Evolutionary conservation across 2,888 invertebrate species (phyloP).

Genomic region (Oeneis ivallda): DNA sequence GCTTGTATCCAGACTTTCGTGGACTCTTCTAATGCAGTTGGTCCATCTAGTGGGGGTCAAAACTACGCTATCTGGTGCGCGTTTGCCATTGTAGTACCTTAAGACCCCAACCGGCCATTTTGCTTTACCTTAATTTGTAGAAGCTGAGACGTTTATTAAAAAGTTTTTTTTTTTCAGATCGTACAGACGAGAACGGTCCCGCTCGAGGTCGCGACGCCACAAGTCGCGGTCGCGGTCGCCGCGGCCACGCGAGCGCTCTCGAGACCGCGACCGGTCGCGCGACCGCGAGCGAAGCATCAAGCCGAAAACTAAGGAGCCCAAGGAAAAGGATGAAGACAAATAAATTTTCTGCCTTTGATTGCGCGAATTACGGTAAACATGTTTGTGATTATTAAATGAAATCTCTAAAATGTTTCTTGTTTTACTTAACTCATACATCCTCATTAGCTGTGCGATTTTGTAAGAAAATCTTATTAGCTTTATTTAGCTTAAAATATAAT

Average conservation of each 20-base stretch:
- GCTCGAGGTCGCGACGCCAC: conserved; percentile 85
- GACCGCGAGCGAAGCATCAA: conserved; percentile 76
- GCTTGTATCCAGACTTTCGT: too few relatives aligned
- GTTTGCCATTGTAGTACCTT: too few relatives aligned
- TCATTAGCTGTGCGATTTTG: too few relatives aligned
- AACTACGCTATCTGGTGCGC: too few relatives aligned
- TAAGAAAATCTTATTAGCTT: too few relatives aligned
- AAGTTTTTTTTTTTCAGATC: conserved; percentile 66
- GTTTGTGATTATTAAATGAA: conserved; percentile 1
- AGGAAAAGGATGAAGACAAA: conserved; percentile 89
- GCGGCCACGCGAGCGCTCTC: conserved; percentile 61
- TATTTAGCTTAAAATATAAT: too few relatives aligned
- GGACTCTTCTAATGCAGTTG: too few relatives aligned
- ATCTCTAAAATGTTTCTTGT: not conserved
- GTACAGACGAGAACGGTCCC: conserved; percentile 85
- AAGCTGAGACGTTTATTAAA: too few relatives aligned
- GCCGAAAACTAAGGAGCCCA: conserved; percentile 77
- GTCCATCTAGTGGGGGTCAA: too few relatives aligned
- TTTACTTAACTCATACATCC: not conserved
- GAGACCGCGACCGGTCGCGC: conserved; percentile 62
- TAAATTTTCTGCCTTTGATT: conserved; percentile 51
- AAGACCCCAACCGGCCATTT: too few relatives aligned
- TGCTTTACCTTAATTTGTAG: too few relatives aligned
- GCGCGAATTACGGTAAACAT: not conserved
- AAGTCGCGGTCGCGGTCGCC: conserved; percentile 88